A percentile compares a stretch with the other conserved stretches of the same genome.
Evolutionary conservation across 2,113 vertebrate species (phyloP).

Genomic region (Engystomops pustulosus): DNA sequence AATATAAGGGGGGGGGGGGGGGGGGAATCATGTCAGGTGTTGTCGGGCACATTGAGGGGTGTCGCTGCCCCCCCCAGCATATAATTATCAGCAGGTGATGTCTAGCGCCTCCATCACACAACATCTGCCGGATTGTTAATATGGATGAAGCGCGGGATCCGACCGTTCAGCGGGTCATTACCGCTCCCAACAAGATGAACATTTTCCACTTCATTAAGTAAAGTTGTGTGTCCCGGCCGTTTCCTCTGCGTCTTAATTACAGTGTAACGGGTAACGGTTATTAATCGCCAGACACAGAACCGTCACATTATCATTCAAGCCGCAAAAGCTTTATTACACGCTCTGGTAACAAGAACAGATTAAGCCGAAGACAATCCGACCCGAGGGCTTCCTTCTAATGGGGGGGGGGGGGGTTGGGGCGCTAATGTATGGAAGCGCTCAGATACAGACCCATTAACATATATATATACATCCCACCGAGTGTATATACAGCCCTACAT

Average conservation of each 20-base stretch:
- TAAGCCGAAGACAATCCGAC: too few species aligned
- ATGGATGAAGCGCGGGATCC: slow-evolving; percentile 91
- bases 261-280: slow-evolving; percentile 99
- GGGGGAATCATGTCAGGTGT: too few species aligned
- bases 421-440: too few species aligned
- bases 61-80: too few species aligned
- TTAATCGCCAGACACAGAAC: slow-evolving; percentile 99
- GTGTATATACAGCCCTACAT: too few species aligned
- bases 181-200: slow-evolving; percentile 95
- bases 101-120: slow-evolving; percentile 79
- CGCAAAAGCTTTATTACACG: slow-evolving; percentile 97
- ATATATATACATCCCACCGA: too few species aligned
- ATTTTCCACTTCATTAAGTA: slow-evolving; percentile 99
- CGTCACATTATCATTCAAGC: slow-evolving; percentile 99
- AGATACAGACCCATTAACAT: too few species aligned
- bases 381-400: too few species aligned
- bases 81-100: too few species aligned
- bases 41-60: too few species aligned
- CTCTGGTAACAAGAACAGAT: slow-evolving; percentile 91
- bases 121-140: slow-evolving; percentile 92
- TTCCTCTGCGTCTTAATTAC: slow-evolving; percentile 99
- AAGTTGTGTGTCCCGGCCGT: slow-evolving; percentile 96
- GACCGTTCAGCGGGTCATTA: slow-evolving; percentile 95
- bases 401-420: too few species aligned
- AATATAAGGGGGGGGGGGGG: too few species aligned